phyloP scores from a whole-genome alignment of 2,888 invertebrate genomes.

The Phalangium opilio region DNA sequence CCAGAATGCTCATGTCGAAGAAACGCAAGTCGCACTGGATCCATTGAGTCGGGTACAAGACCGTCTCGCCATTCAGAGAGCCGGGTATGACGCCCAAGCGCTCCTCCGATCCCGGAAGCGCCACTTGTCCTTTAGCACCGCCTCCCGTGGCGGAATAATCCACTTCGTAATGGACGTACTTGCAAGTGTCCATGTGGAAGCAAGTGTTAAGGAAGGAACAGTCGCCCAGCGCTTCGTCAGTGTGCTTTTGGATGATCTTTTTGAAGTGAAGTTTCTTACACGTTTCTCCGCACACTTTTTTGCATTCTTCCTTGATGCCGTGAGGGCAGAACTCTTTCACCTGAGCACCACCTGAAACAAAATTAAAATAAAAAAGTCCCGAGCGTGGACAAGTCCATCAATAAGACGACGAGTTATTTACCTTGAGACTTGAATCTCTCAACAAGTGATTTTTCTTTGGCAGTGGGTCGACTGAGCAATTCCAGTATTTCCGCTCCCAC shows the following conservation, averaged over 20 bases:
- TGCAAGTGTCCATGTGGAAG: conserved; percentile 97
- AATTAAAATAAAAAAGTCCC: too few relatives aligned
- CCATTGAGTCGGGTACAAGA: conserved; percentile 79
- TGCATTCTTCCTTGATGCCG: conserved; percentile 80
- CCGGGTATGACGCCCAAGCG: too few relatives aligned
- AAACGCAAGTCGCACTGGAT: conserved; percentile 88
- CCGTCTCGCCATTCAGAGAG: conserved; percentile 2
- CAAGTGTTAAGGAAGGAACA: conserved; percentile 97
- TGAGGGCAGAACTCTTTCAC: conserved; percentile 83
- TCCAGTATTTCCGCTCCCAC: conserved; percentile 91
- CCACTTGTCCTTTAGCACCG: too few relatives aligned
- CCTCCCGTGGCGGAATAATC: too few relatives aligned
- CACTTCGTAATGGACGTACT: conserved; percentile 90
- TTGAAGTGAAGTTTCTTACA: conserved; percentile 90
- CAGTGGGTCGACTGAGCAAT: conserved; percentile 82
- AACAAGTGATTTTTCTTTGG: conserved; percentile 85
- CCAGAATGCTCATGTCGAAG: conserved; percentile 76
- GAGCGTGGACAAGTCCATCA: too few relatives aligned
- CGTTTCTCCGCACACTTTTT: conserved; percentile 36
- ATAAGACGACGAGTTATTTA: too few relatives aligned
- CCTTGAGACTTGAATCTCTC: conserved; percentile 88
- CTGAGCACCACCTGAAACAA: conserved; percentile 41
- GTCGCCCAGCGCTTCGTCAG: conserved; percentile 86
- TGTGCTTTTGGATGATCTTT: conserved; percentile 89
- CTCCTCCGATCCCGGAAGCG: too few relatives aligned